Evolutionary conservation across 2,113 vertebrate genomes (phyloP).

Genomic region (Spea multiplicata): DNA sequence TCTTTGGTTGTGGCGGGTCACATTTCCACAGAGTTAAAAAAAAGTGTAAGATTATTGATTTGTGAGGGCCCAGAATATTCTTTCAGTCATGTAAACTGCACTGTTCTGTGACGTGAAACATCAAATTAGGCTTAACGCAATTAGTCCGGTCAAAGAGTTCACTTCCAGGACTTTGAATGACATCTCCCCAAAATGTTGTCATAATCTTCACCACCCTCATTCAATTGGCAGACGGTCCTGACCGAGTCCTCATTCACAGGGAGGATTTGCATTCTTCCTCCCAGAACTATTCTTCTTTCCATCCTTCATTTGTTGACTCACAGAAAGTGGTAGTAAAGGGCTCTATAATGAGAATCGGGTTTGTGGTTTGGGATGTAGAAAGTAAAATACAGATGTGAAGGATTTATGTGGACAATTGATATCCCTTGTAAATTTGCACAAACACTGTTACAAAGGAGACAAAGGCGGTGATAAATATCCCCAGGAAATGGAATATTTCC

Average conservation of each 20-base stretch:
- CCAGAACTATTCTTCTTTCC: conserved; percentile 27
- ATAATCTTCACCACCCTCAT: neutral
- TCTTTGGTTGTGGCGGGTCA: no score
- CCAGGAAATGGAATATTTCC: conserved; percentile 48
- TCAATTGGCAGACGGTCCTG: neutral
- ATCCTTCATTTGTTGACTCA: conserved; percentile 46
- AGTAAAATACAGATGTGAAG: conserved; percentile 49
- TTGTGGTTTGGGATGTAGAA: conserved; percentile 48
- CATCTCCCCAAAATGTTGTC: neutral
- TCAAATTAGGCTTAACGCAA: neutral
- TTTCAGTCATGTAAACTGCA: no score
- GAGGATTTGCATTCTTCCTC: conserved; percentile 22
- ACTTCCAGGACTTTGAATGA: neutral
- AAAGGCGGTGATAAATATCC: conserved; percentile 47
- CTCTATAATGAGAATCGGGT: conserved; percentile 48
- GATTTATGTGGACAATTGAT: conserved; percentile 50
- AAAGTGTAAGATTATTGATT: no score
- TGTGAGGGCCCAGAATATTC: no score
- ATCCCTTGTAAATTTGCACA: conserved; percentile 49
- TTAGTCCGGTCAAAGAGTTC: neutral
- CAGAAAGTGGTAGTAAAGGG: conserved; percentile 48
- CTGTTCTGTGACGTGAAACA: neutral
- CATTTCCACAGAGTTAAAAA: no score
- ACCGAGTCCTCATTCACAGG: conserved; percentile 6
- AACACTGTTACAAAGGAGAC: conserved; percentile 47